Evolutionary conservation across 1,140 invertebrate species (phyloP), one percentile per base, ranked within the genome.

Genomic region (Drosophila nasuta): DNA sequence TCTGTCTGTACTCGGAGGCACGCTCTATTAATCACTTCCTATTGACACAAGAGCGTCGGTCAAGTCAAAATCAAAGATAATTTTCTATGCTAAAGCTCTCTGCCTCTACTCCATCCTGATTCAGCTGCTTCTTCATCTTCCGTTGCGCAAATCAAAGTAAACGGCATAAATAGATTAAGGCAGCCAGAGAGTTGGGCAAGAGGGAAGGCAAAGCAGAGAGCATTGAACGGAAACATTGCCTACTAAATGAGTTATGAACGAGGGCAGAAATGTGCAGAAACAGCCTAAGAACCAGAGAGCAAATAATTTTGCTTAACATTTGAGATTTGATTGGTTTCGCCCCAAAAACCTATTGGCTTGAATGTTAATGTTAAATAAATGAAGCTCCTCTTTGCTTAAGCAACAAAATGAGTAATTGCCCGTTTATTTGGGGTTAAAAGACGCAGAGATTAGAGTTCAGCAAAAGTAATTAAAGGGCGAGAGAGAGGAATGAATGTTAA

Each of bases 11-110:
- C 51, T 59, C 54, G 33, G 35, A 33, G 62, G 38, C 68, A 80
- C 66, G 78, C 69, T 73, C 82, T 69, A 80, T 88, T 88, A 88
- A 88, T 88, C 83, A 88, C 85, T 83, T 83, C 77, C 77, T 75
- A 88, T 89, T 89, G 85, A 88, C 83, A 88, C 74, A 72, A 65
- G 76, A 68, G 46, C 62, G 30, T 51, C 66, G 77, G 77, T 80
- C 82, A 82, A 87, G 75, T 79, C 79, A 76, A 69, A 85, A 82
- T 89, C 81, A 88, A 81, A 89, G 83, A 88, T 88, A 83, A 89
- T 88, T 88, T 88, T 88, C 83, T 46, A 64, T 72, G 83, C 35
- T 30, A 58, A n/a, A 10, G 25, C 11, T 48, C 46, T 51, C 49
- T 20, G 17, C 3, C 17, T n/a, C 43, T 35, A 13, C 45, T 11